These are phyloP conservation scores for Bufo gargarizans DNA, from an alignment of 2,113 vertebrate species.

Conservation along the genomic window DNA sequence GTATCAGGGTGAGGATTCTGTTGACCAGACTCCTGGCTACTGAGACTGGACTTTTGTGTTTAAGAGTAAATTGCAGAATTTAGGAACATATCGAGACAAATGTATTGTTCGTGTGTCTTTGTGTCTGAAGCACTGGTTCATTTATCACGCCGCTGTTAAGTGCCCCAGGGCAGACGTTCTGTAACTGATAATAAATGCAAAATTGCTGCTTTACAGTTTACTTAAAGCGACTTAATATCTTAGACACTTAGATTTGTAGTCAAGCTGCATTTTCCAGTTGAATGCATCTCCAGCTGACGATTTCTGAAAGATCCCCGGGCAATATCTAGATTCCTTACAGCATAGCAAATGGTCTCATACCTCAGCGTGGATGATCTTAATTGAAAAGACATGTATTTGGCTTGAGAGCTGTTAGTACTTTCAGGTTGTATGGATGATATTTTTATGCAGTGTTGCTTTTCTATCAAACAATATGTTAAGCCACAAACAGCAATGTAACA, in stretches of 20 bases:
- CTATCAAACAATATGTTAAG: neutral
- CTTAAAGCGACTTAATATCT: neutral
- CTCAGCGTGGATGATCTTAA: conserved; percentile 34
- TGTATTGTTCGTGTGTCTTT: neutral
- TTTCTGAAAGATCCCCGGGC: conserved; percentile 7
- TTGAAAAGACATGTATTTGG: conserved; percentile 25
- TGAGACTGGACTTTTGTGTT: neutral
- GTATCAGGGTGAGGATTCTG: too few relatives aligned
- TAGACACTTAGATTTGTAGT: conserved; percentile 26
- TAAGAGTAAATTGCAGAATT: neutral
- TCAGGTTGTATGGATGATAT: neutral
- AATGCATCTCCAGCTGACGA: conserved; percentile 22
- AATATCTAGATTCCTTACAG: conserved; percentile 32
- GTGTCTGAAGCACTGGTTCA: conserved; percentile 1
- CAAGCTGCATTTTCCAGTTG: conserved; percentile 35
- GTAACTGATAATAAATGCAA: conserved; percentile 4
- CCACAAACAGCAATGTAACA: neutral
- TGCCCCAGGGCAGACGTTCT: conserved; percentile 5
- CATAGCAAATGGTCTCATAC: conserved; percentile 24
- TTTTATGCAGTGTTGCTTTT: neutral
- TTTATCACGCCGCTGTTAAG: neutral
- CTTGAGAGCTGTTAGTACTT: neutral
- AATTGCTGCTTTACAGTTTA: conserved; percentile 15
- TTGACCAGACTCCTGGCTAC: too few relatives aligned
- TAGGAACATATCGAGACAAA: neutral